Conservation (phyloP, 1,140 invertebrate genomes). For the Anadara kagoshimensis region DNA sequence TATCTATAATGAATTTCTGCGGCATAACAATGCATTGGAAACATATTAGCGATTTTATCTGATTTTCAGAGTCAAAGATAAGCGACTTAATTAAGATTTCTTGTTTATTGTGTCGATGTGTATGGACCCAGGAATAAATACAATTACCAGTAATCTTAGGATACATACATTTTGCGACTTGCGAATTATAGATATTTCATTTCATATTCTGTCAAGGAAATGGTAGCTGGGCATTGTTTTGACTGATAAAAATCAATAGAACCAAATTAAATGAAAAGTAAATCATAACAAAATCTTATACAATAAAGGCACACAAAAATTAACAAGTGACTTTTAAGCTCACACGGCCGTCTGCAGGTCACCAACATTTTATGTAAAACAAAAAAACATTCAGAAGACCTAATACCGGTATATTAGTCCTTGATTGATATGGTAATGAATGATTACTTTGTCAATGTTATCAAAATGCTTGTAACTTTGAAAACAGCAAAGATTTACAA, state of each 20-base stretch:
- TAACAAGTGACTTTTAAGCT: too few relatives aligned
- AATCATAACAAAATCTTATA: too few relatives aligned
- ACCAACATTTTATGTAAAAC: too few relatives aligned
- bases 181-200: conserved; percentile 11
- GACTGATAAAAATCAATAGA: conserved; percentile 11
- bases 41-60: conserved; percentile 18
- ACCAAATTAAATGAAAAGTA: background rate
- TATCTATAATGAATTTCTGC: conserved; percentile 19
- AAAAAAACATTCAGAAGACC: too few relatives aligned
- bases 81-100: conserved; percentile 9
- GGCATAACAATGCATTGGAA: conserved; percentile 7
- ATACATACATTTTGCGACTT: conserved; percentile 11
- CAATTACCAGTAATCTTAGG: conserved; percentile 6
- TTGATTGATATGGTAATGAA: too few relatives aligned
- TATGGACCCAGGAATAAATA: conserved; percentile 11
- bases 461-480: too few relatives aligned
- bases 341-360: too few relatives aligned
- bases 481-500: too few relatives aligned
- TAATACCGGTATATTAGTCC: too few relatives aligned
- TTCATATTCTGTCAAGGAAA: conserved; percentile 2
- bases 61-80: conserved; percentile 16
- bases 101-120: conserved; percentile 14
- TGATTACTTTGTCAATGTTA: too few relatives aligned
- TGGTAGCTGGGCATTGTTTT: conserved; percentile 5
- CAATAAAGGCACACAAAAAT: too few relatives aligned